Base-by-base conservation (phyloP, 2,888 invertebrate genomes). In the Mechanitis mazaeus region DNA sequence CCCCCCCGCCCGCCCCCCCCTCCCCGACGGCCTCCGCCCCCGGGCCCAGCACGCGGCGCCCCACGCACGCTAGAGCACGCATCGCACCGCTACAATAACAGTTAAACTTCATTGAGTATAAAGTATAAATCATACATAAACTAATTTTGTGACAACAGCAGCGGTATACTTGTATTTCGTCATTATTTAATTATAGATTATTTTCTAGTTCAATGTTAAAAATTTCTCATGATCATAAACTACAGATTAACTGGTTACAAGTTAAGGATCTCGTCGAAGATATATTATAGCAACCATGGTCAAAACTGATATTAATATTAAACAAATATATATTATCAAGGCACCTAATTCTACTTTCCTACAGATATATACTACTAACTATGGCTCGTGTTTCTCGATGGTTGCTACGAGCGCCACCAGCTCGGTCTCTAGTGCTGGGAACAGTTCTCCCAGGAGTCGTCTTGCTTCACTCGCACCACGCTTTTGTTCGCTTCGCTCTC, bases 1-100 rank as follows among this genome's bases (percentile, higher is more conserved):
- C 42, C 93, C 78, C 96, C 94, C 83, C 95, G 94, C 92, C 61
- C 60, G 66, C 58, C 42, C 61, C 96, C 95, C 95, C 94, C 68
- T 94, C 92, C 95, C 94, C 67, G 94, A 20, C 20, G 20, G 92
- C 79, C 96, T 57, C 71, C 45, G 57, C 95, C 92, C 80, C 96
- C 95, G 86, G 96, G 94, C 96, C 95, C 93, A 97, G 94, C 35
- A 98, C 98, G 79, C 98, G 98, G 76, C 97, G 95, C 68, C 97
- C 96, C 74, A 98, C 92, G 70, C 96, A 93, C 12, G 98, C 98
- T 76, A 98, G 91, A 66, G 98, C 95, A 72, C 97, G 96, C 93
- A 98, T 95, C 59, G 97, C 97, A 80, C 97, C 97, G 84, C 97
- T 98, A 76, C 61, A 85, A 80, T 70, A 59, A 62, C 11, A 11